Evolutionary conservation across 2,888 invertebrate genomes (phyloP), one percentile per base, ranked within the genome.

Genomic region (Eristalis tenax): DNA sequence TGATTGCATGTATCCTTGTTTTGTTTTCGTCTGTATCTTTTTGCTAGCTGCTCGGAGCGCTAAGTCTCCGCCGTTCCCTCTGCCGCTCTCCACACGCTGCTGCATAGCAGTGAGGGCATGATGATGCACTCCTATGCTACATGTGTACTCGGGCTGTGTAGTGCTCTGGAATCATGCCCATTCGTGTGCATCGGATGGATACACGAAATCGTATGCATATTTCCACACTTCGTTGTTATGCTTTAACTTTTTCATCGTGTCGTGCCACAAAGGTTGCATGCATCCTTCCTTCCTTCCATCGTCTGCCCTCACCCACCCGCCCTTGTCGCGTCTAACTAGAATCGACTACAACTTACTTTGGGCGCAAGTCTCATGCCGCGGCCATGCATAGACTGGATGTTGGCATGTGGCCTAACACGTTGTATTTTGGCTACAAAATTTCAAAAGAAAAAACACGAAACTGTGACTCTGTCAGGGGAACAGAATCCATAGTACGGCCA

Each of bases 391-490:
- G 70, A 78, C 86, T 78, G 43, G 78, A 74, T 87, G 87, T 83
- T 87, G 83, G 87, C 83, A 87, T 87, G 87, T 83, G 83, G 87
- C 87, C 87, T 83, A 87, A 80, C 83, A 87, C 83, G 83, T 87
- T 83, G 71, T 83, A 64, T 83, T 81, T 83, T 40, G 32, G 64
- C 73, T 69, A 64, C 68, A 76, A 84, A 77, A 86, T 82, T 4
- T 77, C 13, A 26, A 18, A 43, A 18, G 22, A 15, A 38, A 18
- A 66, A 22, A 22, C 8, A n/a, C 23, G 66, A 23, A 87, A 32
- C 63, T 43, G 76, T 66, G 65, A 74, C 56, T 28, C 28, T 35
- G 26, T 32, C 50, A 40, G 43, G 59, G n/a, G 73, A 76, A 71
- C n/a, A 22, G 40, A 79, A 50, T 6, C 56, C 59, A 71, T 56